Percentiles rank a stretch among this genome's conserved stretches.
These are phyloP conservation scores for Trilocha varians DNA, from an alignment of 2,888 invertebrate genomes.

Conservation along the genomic window DNA sequence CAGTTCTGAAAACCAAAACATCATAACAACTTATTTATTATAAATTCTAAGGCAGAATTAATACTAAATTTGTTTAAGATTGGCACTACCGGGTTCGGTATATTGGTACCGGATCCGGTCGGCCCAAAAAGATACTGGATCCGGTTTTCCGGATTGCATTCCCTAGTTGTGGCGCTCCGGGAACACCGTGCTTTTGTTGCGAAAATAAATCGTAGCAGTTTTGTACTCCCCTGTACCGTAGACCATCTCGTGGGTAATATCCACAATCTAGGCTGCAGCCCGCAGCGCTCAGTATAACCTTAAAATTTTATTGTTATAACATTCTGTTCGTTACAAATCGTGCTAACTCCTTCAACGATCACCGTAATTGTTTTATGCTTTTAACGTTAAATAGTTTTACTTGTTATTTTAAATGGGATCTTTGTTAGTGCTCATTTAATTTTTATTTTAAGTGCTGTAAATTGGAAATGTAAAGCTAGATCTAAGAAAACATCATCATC, in stretches of 20 bases:
- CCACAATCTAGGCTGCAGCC: constrained; percentile 7
- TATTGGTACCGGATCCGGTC: too few relatives aligned
- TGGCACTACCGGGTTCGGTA: too few relatives aligned
- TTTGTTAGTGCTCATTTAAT: not conserved
- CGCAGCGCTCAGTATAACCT: constrained; percentile 12
- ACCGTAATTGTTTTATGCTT: constrained; percentile 18
- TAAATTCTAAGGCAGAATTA: too few relatives aligned
- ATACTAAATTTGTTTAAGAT: too few relatives aligned
- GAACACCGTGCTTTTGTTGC: too few relatives aligned
- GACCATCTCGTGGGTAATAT: constrained; percentile 7
- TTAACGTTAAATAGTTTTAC: constrained; percentile 15
- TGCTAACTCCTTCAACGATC: constrained; percentile 11
- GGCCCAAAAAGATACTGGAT: too few relatives aligned
- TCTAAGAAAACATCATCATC: too few relatives aligned
- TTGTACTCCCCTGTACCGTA: not conserved
- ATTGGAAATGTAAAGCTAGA: not conserved
- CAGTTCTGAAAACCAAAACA: too few relatives aligned
- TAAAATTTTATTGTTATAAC: constrained; percentile 24
- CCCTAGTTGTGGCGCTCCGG: too few relatives aligned
- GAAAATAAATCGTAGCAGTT: too few relatives aligned
- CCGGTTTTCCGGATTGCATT: too few relatives aligned
- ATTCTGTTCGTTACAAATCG: constrained; percentile 8
- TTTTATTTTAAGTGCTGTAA: not conserved
- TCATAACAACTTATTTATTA: too few relatives aligned
- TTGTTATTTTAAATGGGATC: not conserved